These are phyloP conservation scores for Caranx ignobilis DNA, from an alignment of 2,113 vertebrate genomes.

Conservation along the genomic window DNA sequence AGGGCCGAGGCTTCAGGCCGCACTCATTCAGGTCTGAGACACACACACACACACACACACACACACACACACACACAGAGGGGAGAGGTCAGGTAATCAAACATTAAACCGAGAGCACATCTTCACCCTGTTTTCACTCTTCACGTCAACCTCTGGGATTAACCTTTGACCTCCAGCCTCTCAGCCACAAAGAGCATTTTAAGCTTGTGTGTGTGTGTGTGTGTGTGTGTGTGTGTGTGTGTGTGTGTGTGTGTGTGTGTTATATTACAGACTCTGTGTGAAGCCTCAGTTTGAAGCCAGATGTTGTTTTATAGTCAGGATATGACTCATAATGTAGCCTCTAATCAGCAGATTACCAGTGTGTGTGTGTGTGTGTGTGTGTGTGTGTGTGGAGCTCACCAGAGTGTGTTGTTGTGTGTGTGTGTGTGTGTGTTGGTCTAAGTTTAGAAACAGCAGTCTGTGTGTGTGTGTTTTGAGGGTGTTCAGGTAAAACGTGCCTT, in stretches of 20 bases:
- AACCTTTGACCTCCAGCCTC: constrained; percentile 51
- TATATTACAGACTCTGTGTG: constrained; percentile 7
- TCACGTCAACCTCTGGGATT: constrained; percentile 35
- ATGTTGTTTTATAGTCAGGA: constrained; percentile 64
- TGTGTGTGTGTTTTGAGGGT: constrained; percentile 20
- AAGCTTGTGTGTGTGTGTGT: background rate
- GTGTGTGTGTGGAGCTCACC: background rate
- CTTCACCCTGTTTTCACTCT: constrained; percentile 33
- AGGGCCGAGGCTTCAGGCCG: constrained; percentile 91
- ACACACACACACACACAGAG: constrained; percentile 20
- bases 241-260: constrained; percentile 14
- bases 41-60: constrained; percentile 33
- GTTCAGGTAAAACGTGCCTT: constrained; percentile 55
- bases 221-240: background rate
- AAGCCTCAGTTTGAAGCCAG: constrained; percentile 35
- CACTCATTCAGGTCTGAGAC: constrained; percentile 94
- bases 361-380: background rate
- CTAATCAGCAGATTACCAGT: constrained; percentile 61
- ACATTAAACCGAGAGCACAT: constrained; percentile 8
- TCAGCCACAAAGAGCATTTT: background rate
- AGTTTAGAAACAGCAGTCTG: constrained; percentile 1
- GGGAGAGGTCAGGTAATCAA: constrained; percentile 1
- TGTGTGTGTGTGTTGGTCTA: constrained; percentile 23
- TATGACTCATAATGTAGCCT: constrained; percentile 63
- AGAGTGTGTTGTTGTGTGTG: too few species aligned